These are phyloP conservation scores for Chrysotoxum bicinctum DNA, from an alignment of 2,888 invertebrate genomes.

Conservation along the genomic window DNA sequence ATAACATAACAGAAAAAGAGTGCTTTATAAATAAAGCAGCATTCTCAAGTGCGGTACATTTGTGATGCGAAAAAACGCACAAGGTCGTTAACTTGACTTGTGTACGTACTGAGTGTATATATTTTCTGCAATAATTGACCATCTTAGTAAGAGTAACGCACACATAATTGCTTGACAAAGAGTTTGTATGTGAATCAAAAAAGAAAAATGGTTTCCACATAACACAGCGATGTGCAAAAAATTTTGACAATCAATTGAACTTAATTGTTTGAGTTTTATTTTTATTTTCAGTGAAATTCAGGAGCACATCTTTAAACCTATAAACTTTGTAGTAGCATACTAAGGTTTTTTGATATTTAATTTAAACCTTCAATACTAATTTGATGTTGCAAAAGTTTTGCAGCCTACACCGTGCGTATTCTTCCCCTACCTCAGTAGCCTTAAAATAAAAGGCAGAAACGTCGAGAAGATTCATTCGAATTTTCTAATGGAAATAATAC, in stretches of 20 bases:
- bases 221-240: not conserved
- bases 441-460: too few species aligned
- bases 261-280: too few species aligned
- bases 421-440: too few species aligned
- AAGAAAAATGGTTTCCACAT: not conserved
- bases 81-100: constrained; percentile 17
- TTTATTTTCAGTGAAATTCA: too few species aligned
- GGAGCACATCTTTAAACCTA: too few species aligned
- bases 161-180: not conserved
- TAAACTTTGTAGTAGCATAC: too few species aligned
- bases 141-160: constrained; percentile 2
- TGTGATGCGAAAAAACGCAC: constrained; percentile 4
- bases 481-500: too few species aligned
- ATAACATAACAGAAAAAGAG: not conserved
- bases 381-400: too few species aligned
- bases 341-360: too few species aligned
- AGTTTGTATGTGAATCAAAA: not conserved
- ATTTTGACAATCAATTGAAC: not conserved
- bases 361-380: too few species aligned
- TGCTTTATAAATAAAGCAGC: constrained; percentile 7
- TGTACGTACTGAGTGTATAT: not conserved
- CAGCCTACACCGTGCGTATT: too few species aligned
- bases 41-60: not conserved
- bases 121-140: constrained; percentile 16
- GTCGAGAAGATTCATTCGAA: too few species aligned